A percentile compares a stretch with the other conserved stretches of the same genome.
Conservation (phyloP, 2,888 invertebrate genomes). For the Copidosoma aretas region DNA sequence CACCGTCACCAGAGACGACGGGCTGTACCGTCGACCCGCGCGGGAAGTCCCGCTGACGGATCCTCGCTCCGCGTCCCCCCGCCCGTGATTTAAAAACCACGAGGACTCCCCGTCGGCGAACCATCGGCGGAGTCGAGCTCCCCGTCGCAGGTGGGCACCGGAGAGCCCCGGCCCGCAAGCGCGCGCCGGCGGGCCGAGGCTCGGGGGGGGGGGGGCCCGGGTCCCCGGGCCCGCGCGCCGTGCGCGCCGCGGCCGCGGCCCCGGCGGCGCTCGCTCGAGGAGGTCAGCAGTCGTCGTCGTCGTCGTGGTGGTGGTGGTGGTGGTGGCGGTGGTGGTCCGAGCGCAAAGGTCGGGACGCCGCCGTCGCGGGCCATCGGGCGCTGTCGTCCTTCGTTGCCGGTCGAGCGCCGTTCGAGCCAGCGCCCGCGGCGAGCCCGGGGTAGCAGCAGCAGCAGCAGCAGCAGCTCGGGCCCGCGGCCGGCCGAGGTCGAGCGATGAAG, state of each 20-base stretch:
- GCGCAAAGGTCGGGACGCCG: neutral
- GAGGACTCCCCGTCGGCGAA: no score
- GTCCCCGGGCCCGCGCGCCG: neutral
- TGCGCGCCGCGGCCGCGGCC: neutral
- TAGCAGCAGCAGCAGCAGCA: constrained; percentile 14
- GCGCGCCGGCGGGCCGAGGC: no score
- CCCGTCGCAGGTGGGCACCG: no score
- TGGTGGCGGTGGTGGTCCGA: neutral
- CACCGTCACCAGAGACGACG: no score
- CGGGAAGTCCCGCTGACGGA: no score
- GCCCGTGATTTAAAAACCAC: no score
- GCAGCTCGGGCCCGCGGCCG: constrained; percentile 4
- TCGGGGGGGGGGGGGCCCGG: neutral
- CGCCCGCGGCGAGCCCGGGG: neutral
- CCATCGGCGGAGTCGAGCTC: no score
- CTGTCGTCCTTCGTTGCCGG: neutral
- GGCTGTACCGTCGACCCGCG: no score
- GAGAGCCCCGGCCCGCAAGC: no score
- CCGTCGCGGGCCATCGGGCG: neutral
- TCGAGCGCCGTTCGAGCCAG: neutral
- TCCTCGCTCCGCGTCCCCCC: no score
- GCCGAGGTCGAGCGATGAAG: constrained; percentile 75
- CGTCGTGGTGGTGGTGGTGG: neutral
- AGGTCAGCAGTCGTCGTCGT: neutral
- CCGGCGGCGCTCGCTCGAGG: neutral